Base-by-base conservation (phyloP, 2,888 invertebrate genomes). In the Graphium colonna region DNA sequence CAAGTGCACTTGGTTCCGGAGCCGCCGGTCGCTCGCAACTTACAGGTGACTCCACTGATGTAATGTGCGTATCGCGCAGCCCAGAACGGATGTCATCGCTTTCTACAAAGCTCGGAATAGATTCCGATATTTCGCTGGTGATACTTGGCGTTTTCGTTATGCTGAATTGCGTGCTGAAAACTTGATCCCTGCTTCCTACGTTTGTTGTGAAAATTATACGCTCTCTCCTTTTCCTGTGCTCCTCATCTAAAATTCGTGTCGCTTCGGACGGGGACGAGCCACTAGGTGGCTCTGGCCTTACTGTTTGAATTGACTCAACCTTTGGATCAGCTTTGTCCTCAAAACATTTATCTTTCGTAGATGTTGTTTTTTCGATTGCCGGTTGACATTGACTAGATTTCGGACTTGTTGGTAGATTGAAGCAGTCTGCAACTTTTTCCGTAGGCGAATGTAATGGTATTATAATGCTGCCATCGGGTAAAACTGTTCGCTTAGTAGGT, bases 111-210 rank as follows among this genome's bases (percentile, higher is more conserved):
- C 81, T 82, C 45, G 82, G 77, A 40, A 83, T 76, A 13, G 84
- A 82, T 21, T 75, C 92, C 1, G 92, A 92, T 43, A 92, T 87
- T 68, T 92, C 92, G 63, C 92, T 92, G 10, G 91, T 91, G 28
- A 92, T 87, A 68, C 92, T 92, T 56, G 92, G 92, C 3, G 92
- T 92, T 69, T 92, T 92, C 0, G 92, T 92, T 62, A 92, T 87
- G 68, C 92, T 92, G 62, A 92, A 90, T 64, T 92, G 92, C 2
- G 92, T 92, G 64, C 92, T 91, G 71, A 94, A 94, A 42, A 94
- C 89, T 75, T 93, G 93, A 65, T 94, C 94, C 68, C 91, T 90
- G 67, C 93, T 93, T 26, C 94, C 94, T 41, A 94, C 82, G 60
- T 93, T 91, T 7, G 94, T 94, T 51, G 92, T 92, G 71, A 94